These are phyloP conservation scores for Gasterosteus nipponicus DNA, from an alignment of 2,113 vertebrate species.

Conservation along the genomic window DNA sequence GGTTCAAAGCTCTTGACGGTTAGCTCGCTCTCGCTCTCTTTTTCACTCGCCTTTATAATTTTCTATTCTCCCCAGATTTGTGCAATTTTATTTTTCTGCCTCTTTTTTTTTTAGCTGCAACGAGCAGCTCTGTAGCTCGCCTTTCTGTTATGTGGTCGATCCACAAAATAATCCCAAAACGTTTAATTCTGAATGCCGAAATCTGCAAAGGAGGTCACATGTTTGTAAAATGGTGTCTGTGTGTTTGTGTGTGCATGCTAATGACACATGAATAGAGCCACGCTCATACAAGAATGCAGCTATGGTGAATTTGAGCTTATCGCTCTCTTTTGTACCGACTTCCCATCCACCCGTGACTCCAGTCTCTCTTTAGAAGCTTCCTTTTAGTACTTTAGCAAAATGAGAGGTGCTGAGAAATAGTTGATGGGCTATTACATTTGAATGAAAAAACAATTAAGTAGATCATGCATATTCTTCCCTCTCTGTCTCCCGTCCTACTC, in stretches of 20 bases:
- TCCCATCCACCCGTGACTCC: conserved; percentile 6
- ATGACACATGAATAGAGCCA: background rate
- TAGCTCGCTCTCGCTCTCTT: conserved; percentile 42
- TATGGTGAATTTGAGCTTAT: background rate
- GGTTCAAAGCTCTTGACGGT: conserved; percentile 68
- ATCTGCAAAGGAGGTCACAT: background rate
- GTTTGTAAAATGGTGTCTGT: background rate
- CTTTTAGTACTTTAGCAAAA: conserved; percentile 26
- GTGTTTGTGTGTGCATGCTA: background rate
- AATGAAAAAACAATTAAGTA: conserved; percentile 58
- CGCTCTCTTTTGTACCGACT: conserved; percentile 4
- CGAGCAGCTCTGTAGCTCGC: background rate
- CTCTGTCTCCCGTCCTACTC: conserved; percentile 18
- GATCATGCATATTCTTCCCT: conserved; percentile 43
- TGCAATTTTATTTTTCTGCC: conserved; percentile 40
- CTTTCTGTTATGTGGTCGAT: background rate
- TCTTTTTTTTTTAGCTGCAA: background rate
- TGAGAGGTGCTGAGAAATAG: conserved; percentile 17
- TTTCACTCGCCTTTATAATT: conserved; percentile 28
- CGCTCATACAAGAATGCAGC: background rate
- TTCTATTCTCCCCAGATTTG: conserved; percentile 64
- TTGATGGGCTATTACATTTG: conserved; percentile 60
- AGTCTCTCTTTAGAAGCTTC: conserved; percentile 13
- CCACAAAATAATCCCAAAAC: background rate
- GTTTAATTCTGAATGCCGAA: background rate